Evolutionary conservation across 2,888 invertebrate species (phyloP).

Genomic region (Nymphalis c-album): DNA sequence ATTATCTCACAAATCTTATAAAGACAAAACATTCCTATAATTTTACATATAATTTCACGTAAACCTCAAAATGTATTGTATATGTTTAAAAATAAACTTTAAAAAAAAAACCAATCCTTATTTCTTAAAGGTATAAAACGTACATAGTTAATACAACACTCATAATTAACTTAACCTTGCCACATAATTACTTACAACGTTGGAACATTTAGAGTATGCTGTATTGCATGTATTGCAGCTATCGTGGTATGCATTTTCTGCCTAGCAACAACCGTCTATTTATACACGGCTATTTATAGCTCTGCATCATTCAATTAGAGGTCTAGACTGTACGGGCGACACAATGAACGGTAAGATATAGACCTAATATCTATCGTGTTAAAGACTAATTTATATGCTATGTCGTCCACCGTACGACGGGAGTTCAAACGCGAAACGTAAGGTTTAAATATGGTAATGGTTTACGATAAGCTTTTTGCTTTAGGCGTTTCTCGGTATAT

Average conservation of each 20-base stretch:
- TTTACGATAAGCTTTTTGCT: constrained; percentile 32
- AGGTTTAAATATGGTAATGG: constrained; percentile 28
- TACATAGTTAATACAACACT: constrained; percentile 5
- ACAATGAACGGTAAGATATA: constrained; percentile 30
- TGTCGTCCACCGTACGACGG: neutral
- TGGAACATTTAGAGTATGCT: constrained; percentile 26
- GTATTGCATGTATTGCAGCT: neutral
- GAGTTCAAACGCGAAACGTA: constrained; percentile 21
- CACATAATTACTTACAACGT: constrained; percentile 14
- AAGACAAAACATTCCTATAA: no score
- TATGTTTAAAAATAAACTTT: no score
- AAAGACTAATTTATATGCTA: constrained; percentile 5
- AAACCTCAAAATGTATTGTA: no score
- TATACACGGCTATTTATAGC: constrained; percentile 62
- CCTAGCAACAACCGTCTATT: constrained; percentile 61
- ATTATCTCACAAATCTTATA: no score
- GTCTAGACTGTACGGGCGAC: constrained; percentile 46
- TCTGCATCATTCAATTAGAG: constrained; percentile 63
- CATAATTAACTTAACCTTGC: constrained; percentile 17
- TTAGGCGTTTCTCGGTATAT: constrained; percentile 29
- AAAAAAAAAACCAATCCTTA: no score
- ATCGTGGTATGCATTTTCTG: constrained; percentile 24
- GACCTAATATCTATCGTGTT: constrained; percentile 21
- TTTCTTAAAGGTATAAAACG: no score
- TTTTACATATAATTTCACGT: no score